These are phyloP conservation scores for Poecilobothrus nobilitatus DNA, from an alignment of 2,888 invertebrate genomes.

Conservation along the genomic window DNA sequence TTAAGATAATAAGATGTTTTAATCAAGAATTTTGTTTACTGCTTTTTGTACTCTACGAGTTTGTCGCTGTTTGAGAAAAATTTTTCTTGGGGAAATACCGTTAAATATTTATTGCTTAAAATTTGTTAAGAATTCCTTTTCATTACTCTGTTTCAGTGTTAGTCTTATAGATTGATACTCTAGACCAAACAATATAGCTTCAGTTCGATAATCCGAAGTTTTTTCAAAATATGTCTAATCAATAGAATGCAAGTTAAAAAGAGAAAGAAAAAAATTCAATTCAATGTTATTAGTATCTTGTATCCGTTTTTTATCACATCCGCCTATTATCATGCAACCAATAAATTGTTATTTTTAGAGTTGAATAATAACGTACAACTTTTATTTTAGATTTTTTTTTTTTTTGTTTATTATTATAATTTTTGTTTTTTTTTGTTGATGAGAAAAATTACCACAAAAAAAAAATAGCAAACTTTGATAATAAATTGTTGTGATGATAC, in stretches of 20 bases:
- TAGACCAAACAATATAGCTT: too few species aligned
- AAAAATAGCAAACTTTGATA: neutral
- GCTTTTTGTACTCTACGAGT: too few species aligned
- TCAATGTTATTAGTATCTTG: neutral
- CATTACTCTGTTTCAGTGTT: too few species aligned
- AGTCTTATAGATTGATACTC: too few species aligned
- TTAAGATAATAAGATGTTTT: too few species aligned
- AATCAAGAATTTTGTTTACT: too few species aligned
- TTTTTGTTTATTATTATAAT: neutral
- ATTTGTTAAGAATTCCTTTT: too few species aligned
- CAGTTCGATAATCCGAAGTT: too few species aligned
- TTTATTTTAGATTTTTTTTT: too few species aligned
- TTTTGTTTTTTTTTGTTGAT: neutral
- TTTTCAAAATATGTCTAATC: neutral
- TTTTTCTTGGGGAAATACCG: too few species aligned
- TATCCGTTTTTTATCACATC: slow-evolving; percentile 6
- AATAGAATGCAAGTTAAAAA: neutral
- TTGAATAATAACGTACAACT: neutral
- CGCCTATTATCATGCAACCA: slow-evolving; percentile 6
- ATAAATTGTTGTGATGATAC: slow-evolving; percentile 1
- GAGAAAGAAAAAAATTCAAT: neutral
- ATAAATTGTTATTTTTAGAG: neutral
- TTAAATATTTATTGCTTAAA: too few species aligned
- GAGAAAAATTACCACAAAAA: neutral
- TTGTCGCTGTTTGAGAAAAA: too few species aligned